Conservation (phyloP, 2,113 vertebrate species). For the Sterrhoptilus dennistouni region DNA sequence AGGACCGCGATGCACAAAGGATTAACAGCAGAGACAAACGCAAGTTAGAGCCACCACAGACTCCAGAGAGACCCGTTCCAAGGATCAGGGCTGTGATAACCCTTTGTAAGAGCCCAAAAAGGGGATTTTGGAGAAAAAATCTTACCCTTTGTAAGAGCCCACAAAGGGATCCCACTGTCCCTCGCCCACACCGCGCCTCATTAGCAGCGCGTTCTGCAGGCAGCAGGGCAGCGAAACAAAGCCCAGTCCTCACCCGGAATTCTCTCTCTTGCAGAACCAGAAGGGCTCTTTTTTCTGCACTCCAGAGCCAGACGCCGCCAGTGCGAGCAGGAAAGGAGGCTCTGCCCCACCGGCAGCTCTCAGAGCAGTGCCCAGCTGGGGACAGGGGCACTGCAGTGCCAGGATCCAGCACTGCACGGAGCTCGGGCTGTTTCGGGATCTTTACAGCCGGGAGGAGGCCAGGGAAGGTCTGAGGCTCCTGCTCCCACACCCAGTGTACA, state of each 20-base stretch:
- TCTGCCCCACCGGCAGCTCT: background rate
- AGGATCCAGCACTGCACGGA: background rate
- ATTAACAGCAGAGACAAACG: background rate
- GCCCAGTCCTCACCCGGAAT: background rate
- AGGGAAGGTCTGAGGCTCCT: conserved; percentile 11
- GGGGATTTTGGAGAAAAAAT: background rate
- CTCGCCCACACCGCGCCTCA: background rate
- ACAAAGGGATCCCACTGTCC: background rate
- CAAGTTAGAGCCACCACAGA: background rate
- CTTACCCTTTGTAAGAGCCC: background rate
- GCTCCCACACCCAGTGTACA: conserved; percentile 1
- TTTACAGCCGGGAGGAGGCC: background rate
- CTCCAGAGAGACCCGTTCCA: background rate
- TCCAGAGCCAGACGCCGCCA: conserved; percentile 22
- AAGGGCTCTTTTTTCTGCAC: conserved; percentile 58
- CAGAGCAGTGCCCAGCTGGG: background rate
- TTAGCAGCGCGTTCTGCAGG: background rate
- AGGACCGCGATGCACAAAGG: background rate
- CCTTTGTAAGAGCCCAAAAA: background rate
- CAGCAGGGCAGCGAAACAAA: background rate
- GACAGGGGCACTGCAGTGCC: background rate
- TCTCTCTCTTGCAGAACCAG: conserved; percentile 54
- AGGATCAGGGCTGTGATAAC: background rate
- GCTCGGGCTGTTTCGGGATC: background rate
- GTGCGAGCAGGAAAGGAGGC: background rate